These are phyloP conservation scores for Phoxinus dragarum DNA, from an alignment of 2,797 vertebrate species.

Conservation along the genomic window DNA sequence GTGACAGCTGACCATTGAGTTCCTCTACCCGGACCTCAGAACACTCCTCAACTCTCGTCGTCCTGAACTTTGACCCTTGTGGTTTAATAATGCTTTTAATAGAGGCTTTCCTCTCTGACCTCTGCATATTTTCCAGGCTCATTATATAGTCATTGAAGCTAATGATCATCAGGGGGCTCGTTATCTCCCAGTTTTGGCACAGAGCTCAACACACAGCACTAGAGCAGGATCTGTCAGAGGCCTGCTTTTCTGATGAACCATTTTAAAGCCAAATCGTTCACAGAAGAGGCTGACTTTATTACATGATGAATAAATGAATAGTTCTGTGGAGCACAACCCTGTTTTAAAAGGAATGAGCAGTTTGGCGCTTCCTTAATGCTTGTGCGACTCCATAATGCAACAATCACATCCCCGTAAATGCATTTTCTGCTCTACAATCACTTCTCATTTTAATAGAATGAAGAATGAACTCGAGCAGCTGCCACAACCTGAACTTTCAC, in stretches of 20 bases:
- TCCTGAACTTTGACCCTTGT: slow-evolving; percentile 76
- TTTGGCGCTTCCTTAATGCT: slow-evolving; percentile 48
- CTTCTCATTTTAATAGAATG: background rate
- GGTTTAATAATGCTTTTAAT: slow-evolving; percentile 77
- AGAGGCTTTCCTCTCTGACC: slow-evolving; percentile 70
- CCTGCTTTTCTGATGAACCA: slow-evolving; percentile 58
- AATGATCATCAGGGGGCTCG: slow-evolving; percentile 78
- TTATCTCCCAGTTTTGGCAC: slow-evolving; percentile 73
- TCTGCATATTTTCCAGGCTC: slow-evolving; percentile 79
- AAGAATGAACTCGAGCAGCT: background rate
- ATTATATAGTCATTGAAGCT: slow-evolving; percentile 81
- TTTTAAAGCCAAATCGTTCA: slow-evolving; percentile 46
- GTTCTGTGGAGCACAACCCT: slow-evolving; percentile 15
- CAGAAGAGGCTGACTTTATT: slow-evolving; percentile 33
- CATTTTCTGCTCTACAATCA: slow-evolving; percentile 14
- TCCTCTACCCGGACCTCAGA: background rate
- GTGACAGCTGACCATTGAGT: slow-evolving; percentile 1
- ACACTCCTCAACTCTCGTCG: slow-evolving; percentile 62
- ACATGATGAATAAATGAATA: slow-evolving; percentile 47
- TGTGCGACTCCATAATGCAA: slow-evolving; percentile 10
- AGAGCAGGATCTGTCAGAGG: slow-evolving; percentile 53
- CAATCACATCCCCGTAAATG: background rate
- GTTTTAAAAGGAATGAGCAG: slow-evolving; percentile 33
- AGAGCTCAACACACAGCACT: slow-evolving; percentile 51
- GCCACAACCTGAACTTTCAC: background rate